phyloP scores from a whole-genome alignment of 2,797 vertebrate species.

The Myripristis murdjan region DNA sequence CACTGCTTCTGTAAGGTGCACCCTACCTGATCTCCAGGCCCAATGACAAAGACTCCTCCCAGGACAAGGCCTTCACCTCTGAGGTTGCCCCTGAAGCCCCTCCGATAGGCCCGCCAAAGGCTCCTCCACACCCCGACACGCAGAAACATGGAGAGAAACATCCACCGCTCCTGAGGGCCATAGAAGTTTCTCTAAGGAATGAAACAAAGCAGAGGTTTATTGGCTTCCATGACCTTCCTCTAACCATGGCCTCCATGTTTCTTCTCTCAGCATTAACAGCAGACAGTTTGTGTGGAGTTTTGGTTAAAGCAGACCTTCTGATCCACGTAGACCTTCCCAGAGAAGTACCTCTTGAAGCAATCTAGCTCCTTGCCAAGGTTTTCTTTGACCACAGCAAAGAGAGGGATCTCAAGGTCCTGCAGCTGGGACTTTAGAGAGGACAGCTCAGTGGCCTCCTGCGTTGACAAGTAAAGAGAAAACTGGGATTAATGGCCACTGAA shows the following conservation, averaged over 20 bases:
- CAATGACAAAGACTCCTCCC: conserved; percentile 92
- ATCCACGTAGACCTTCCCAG: conserved; percentile 94
- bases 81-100: conserved; percentile 89
- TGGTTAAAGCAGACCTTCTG: conserved; percentile 85
- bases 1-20: not conserved
- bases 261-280: not conserved
- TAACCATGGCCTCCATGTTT: not conserved
- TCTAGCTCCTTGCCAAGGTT: conserved; percentile 90
- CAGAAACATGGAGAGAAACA: conserved; percentile 86
- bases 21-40: conserved; percentile 88
- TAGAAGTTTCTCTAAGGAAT: conserved; percentile 89
- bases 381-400: conserved; percentile 95
- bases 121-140: conserved; percentile 90
- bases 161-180: conserved; percentile 88
- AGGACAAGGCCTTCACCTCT: conserved; percentile 91
- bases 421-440: conserved; percentile 93
- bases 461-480: conserved; percentile 10
- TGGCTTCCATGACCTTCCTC: conserved; percentile 22
- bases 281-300: conserved; percentile 1
- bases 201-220: conserved; percentile 40
- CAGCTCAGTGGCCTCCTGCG: conserved; percentile 84
- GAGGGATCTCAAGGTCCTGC: conserved; percentile 90
- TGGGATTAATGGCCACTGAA: not conserved
- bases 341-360: conserved; percentile 92
- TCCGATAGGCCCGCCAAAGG: conserved; percentile 87